A percentile compares a stretch with the other conserved stretches of the same genome.
These are phyloP conservation scores for Eumaeus atala DNA, from an alignment of 1,140 invertebrate genomes.

Conservation along the genomic window DNA sequence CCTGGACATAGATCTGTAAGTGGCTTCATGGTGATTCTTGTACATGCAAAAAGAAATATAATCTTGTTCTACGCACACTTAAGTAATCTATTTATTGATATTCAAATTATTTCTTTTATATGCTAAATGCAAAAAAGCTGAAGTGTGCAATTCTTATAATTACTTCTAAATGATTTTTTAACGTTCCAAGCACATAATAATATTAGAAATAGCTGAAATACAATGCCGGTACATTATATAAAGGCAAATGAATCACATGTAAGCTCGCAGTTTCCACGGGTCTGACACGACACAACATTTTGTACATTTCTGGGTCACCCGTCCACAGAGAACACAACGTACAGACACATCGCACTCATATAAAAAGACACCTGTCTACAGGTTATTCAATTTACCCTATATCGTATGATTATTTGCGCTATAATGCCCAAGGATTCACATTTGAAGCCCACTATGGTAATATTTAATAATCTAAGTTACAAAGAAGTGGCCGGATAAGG, in stretches of 20 bases:
- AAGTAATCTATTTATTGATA: no score
- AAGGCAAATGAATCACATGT: not conserved
- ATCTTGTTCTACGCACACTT: no score
- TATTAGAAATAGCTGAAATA: conserved; percentile 5
- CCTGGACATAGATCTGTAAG: no score
- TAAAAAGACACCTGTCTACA: conserved; percentile 34
- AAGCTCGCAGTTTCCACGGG: not conserved
- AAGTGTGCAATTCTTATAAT: conserved; percentile 2
- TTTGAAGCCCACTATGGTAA: conserved; percentile 49
- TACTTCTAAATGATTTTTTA: conserved; percentile 1
- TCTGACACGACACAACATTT: conserved; percentile 1
- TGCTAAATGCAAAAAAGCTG: conserved; percentile 4
- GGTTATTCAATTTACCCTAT: conserved; percentile 43
- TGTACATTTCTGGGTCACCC: conserved; percentile 3
- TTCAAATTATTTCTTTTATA: no score
- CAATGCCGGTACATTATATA: conserved; percentile 1
- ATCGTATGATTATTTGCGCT: conserved; percentile 45
- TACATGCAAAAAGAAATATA: no score
- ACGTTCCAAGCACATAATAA: not conserved
- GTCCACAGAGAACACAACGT: not conserved
- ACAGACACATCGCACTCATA: not conserved
- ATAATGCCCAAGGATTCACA: conserved; percentile 40
- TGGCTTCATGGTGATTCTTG: no score
- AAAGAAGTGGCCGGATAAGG: conserved; percentile 56
- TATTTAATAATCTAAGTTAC: conserved; percentile 53